These are phyloP conservation scores for Crematogaster levior DNA, from an alignment of 2,888 invertebrate genomes.

Conservation along the genomic window DNA sequence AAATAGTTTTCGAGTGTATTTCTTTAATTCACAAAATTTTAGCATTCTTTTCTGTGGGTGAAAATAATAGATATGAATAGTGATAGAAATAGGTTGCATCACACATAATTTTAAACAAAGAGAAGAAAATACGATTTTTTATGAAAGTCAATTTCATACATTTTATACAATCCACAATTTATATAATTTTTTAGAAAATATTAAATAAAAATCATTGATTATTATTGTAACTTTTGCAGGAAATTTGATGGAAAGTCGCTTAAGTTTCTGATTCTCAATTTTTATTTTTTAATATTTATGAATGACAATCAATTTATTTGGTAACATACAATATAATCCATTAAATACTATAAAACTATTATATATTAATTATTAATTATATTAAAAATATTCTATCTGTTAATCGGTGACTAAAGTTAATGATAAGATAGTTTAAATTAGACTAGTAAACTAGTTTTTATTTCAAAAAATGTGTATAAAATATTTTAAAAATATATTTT, in stretches of 20 bases:
- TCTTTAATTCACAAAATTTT: slow-evolving; percentile 4
- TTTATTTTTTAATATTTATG: background rate
- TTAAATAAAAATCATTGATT: background rate
- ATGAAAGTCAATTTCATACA: background rate
- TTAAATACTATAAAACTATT: background rate
- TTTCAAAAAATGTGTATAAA: background rate
- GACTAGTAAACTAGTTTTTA: background rate
- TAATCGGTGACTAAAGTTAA: background rate
- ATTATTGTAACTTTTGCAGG: background rate
- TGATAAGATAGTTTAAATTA: background rate
- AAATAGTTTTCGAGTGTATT: background rate
- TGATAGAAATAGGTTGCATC: background rate
- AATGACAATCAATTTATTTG: background rate
- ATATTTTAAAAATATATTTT: slow-evolving; percentile 4
- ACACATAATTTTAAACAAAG: background rate
- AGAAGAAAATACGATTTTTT: background rate
- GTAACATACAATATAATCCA: background rate
- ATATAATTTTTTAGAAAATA: background rate
- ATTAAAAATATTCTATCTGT: background rate
- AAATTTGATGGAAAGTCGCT: background rate
- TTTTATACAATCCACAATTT: background rate
- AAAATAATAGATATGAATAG: too few species aligned
- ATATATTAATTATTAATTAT: too few species aligned
- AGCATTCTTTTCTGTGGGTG: background rate
- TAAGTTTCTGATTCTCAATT: background rate